These are phyloP conservation scores for Poeciliopsis paucimaculata DNA, from an alignment of 2,797 vertebrate species.

Conservation along the genomic window DNA sequence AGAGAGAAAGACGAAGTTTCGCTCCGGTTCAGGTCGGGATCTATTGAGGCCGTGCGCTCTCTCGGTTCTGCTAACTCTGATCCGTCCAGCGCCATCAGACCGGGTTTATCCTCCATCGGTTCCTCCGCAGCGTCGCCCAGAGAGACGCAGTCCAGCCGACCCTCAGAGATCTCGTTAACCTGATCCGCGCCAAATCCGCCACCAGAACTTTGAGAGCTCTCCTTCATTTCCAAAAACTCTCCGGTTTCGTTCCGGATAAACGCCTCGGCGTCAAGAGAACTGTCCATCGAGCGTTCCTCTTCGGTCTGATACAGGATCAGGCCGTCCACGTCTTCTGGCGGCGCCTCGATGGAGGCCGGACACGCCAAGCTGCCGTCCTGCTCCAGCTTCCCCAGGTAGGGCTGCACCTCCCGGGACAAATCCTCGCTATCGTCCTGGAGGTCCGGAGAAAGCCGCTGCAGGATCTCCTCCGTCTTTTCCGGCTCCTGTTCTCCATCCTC, in stretches of 20 bases:
- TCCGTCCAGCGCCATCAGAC: conserved; percentile 40
- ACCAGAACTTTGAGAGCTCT: conserved; percentile 26
- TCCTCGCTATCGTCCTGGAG: conserved; percentile 38
- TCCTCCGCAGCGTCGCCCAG: conserved; percentile 8
- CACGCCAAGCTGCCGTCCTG: conserved; percentile 41
- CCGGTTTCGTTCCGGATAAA: conserved; percentile 36
- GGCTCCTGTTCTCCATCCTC: conserved; percentile 35
- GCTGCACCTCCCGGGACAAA: conserved; percentile 17
- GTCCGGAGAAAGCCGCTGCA: conserved; percentile 24
- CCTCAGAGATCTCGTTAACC: conserved; percentile 58
- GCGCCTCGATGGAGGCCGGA: conserved; percentile 57
- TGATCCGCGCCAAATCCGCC: conserved; percentile 46
- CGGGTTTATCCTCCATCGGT: conserved; percentile 38
- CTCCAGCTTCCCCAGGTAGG: conserved; percentile 57
- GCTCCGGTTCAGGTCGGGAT: conserved; percentile 36
- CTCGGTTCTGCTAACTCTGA: conserved; percentile 15
- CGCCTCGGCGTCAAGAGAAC: conserved; percentile 42
- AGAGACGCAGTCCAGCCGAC: conserved; percentile 39
- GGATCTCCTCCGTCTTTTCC: conserved; percentile 37
- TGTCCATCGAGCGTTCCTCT: conserved; percentile 46
- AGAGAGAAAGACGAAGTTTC: conserved; percentile 22
- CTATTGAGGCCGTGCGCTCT: conserved; percentile 19
- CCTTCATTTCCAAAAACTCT: conserved; percentile 37
- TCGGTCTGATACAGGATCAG: conserved; percentile 65
- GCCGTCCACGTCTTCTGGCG: conserved; percentile 52